A percentile compares a stretch with the other conserved stretches of the same genome.
These are phyloP conservation scores for Thamnaconus septentrionalis DNA, from an alignment of 2,113 vertebrate species.

Conservation along the genomic window DNA sequence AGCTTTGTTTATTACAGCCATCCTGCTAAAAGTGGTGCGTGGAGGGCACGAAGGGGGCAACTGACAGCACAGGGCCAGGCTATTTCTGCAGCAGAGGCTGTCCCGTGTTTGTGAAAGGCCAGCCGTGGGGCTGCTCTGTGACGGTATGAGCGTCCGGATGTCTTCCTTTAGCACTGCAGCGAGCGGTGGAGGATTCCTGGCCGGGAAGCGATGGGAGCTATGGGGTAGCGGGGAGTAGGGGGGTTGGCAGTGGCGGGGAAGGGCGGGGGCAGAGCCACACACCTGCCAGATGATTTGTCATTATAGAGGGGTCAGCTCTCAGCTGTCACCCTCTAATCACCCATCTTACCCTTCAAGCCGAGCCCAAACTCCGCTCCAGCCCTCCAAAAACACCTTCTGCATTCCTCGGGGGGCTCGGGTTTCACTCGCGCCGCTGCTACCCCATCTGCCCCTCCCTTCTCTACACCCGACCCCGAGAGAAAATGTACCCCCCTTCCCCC, in stretches of 20 bases:
- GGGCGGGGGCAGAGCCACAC: constrained; percentile 54
- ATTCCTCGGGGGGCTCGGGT: constrained; percentile 75
- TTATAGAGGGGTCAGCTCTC: constrained; percentile 80
- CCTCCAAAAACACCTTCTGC: constrained; percentile 63
- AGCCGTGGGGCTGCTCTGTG: constrained; percentile 38
- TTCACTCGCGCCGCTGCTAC: constrained; percentile 77
- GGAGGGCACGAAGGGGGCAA: constrained; percentile 30
- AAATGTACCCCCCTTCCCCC: constrained; percentile 49
- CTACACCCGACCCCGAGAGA: constrained; percentile 59
- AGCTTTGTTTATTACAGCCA: constrained; percentile 41
- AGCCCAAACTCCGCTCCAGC: constrained; percentile 65
- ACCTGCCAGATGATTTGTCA: constrained; percentile 86
- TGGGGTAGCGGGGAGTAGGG: constrained; percentile 16
- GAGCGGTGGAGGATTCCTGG: constrained; percentile 64
- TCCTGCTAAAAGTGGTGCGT: constrained; percentile 10
- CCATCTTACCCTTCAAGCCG: constrained; percentile 67
- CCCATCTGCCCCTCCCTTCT: constrained; percentile 67
- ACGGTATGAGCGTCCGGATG: constrained; percentile 70
- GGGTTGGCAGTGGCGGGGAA: constrained; percentile 9
- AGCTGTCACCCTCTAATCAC: constrained; percentile 86
- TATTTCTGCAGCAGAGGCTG: constrained; percentile 28
- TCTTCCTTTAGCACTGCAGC: constrained; percentile 73
- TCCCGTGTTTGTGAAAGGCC: constrained; percentile 33
- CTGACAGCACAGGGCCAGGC: constrained; percentile 10
- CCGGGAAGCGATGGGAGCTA: constrained; percentile 58